These are phyloP conservation scores for Drosophila recens DNA, from an alignment of 2,888 invertebrate genomes.

Conservation along the genomic window DNA sequence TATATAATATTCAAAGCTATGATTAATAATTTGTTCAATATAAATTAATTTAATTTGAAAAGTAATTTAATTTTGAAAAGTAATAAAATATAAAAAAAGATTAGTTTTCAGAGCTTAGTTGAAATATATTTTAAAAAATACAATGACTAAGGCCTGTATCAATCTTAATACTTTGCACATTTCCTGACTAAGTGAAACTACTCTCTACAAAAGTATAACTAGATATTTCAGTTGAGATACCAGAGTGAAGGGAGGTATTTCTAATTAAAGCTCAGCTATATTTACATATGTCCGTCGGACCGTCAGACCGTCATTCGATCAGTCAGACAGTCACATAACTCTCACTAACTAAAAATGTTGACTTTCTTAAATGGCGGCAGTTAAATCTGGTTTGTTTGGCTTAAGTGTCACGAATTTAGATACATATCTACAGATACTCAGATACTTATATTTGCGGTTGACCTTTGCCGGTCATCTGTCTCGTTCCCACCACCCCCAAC, in stretches of 20 bases:
- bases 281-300: slow-evolving; percentile 30
- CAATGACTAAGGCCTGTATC: background rate
- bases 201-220: background rate
- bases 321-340: slow-evolving; percentile 21
- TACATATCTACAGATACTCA: slow-evolving; percentile 20
- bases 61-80: too few species aligned
- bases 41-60: too few species aligned
- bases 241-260: slow-evolving; percentile 6
- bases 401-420: slow-evolving; percentile 70
- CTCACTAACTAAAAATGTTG: slow-evolving; percentile 36
- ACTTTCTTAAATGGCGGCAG: slow-evolving; percentile 62
- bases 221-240: slow-evolving; percentile 5
- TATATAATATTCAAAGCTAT: too few species aligned
- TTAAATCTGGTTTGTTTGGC: slow-evolving; percentile 66
- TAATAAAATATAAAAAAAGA: too few species aligned
- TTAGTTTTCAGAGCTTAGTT: too few species aligned
- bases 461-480: slow-evolving; percentile 51
- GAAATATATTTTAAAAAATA: too few species aligned
- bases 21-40: too few species aligned
- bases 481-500: background rate
- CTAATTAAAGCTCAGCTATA: slow-evolving; percentile 23
- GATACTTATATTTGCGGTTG: slow-evolving; percentile 26
- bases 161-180: background rate
- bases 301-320: slow-evolving; percentile 4
- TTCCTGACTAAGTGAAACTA: background rate